These are phyloP conservation scores for Coremacera marginata DNA, from an alignment of 2,888 invertebrate species.

Conservation along the genomic window DNA sequence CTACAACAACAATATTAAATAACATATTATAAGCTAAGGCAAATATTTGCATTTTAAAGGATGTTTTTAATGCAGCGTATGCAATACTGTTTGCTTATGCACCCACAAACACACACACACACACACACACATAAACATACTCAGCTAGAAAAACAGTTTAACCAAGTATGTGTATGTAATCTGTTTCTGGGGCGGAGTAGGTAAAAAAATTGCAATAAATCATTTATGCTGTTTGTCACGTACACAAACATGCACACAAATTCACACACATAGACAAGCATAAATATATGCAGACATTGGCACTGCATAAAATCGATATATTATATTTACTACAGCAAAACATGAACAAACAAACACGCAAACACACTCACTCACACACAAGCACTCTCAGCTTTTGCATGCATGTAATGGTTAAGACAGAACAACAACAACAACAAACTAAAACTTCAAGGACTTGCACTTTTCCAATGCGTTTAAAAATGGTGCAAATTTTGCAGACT, in stretches of 20 bases:
- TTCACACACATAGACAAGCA: not conserved
- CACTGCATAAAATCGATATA: conserved; percentile 20
- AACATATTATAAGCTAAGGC: conserved; percentile 16
- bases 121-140: not conserved
- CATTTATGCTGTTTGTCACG: conserved; percentile 30
- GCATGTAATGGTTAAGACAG: not conserved
- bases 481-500: not conserved
- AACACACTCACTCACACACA: not conserved
- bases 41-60: conserved; percentile 14
- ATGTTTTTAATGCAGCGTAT: conserved; percentile 4
- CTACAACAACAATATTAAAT: conserved; percentile 5
- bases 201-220: conserved; percentile 26
- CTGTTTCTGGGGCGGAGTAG: not conserved
- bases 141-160: not conserved
- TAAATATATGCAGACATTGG: conserved; percentile 6
- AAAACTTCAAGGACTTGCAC: not conserved
- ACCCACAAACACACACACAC: not conserved
- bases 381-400: not conserved
- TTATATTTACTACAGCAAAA: conserved; percentile 23
- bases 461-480: conserved; percentile 18
- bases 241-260: not conserved
- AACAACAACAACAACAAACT: conserved; percentile 3
- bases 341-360: not conserved
- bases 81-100: not conserved
- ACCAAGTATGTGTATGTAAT: too few species aligned